Evolutionary conservation across 1,140 invertebrate species (phyloP).

Genomic region (Aphis gossypii): DNA sequence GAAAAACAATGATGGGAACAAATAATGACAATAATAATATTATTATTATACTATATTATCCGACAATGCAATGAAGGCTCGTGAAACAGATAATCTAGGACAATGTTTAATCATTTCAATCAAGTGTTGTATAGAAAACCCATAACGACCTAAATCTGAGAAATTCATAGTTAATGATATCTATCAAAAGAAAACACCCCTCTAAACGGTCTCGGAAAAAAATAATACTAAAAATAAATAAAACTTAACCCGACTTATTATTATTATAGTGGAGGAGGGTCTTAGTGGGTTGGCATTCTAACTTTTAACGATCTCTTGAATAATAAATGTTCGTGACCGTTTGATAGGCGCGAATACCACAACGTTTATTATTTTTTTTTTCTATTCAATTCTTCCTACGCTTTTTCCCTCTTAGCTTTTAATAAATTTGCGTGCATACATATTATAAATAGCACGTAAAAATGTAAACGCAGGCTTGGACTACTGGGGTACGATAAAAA

Average conservation of each 20-base stretch:
- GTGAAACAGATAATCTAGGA: neutral
- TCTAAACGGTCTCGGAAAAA: neutral
- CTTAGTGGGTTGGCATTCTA: neutral
- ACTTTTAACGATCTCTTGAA: conserved; percentile 41
- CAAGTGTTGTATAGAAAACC: neutral
- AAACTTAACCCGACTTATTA: conserved; percentile 4
- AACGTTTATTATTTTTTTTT: neutral
- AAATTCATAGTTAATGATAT: conserved; percentile 30
- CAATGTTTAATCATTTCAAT: neutral
- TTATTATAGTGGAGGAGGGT: neutral
- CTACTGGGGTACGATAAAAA: neutral
- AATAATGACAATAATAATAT: neutral
- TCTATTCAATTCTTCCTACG: neutral
- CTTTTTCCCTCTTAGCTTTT: neutral
- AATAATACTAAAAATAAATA: neutral
- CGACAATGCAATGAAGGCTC: neutral
- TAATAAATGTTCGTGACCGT: conserved; percentile 21
- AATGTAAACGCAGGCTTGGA: neutral
- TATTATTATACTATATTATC: neutral
- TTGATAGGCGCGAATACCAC: neutral
- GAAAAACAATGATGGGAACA: neutral
- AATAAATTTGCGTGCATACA: neutral
- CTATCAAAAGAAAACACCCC: neutral
- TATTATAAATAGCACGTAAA: neutral
- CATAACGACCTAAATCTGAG: conserved; percentile 4